Evolutionary conservation across 2,888 invertebrate species (phyloP), one percentile per base, ranked within the genome.

Genomic region (Dastarcus helophoroides): DNA sequence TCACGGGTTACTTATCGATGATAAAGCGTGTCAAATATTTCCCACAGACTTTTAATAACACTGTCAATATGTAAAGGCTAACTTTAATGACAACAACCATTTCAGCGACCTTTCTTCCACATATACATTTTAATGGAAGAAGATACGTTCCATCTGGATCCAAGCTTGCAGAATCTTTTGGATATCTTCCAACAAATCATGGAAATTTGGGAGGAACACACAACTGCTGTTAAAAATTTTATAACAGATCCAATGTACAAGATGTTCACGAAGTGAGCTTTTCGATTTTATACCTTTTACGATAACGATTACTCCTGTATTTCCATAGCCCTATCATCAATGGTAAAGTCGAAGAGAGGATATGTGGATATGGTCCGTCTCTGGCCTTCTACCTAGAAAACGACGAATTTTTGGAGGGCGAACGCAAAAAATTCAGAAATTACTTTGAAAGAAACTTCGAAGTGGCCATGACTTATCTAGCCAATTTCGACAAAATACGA

Each of bases 311-410:
- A 29, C 28, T 29, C 19, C 7, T 17, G 32, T 26, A 10, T 32
- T 14, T 21, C 4, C 19, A 11, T 29, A 79, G 81, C 35, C 89
- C 89, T 0, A 73, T 79, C 10, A 80, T 90, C 38, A 85, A 88
- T 69, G 81, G 79, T 10, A 80, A 83, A 48, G 72, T 76, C 49
- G 82, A 86, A 43, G 79, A 82, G 23, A 72, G 81, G 53, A 72
- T 80, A 0, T 79, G 79, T 32, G 82, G 82, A 2, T 65, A 69
- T 14, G 74, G 85, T 0, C 86, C 88, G 0, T 73, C 75, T 37
- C 60, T 89, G 16, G 63, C 68, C 22, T 76, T 74, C 44, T 69
- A 85, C 29, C 64, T 89, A 51, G 69, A 73, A 31, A 73, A 75
- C 39, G 84, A 89, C 54, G 62, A 64, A 27, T 46, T 63, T 12